A percentile compares a stretch with the other conserved stretches of the same genome.
Conservation (phyloP, 2,113 vertebrate species). For the Stegastes partitus region DNA sequence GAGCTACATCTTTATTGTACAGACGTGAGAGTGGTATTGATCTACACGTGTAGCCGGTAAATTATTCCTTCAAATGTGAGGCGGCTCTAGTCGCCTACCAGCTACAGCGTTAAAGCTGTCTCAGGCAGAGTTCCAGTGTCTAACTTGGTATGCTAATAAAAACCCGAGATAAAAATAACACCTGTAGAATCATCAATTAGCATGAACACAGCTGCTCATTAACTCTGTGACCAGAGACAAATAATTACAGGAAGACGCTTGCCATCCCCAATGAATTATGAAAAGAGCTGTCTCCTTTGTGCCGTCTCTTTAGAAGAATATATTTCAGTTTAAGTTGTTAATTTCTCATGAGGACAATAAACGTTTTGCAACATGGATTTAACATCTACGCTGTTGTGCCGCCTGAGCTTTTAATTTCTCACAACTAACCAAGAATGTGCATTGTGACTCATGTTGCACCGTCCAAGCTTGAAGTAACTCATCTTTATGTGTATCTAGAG, state of each 20-base stretch:
- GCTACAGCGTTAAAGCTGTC: background rate
- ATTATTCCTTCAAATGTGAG: background rate
- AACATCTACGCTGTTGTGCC: background rate
- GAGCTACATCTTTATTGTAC: background rate
- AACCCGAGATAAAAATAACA: constrained; percentile 38
- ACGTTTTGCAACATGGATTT: constrained; percentile 18
- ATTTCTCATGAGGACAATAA: constrained; percentile 3
- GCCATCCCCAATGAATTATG: constrained; percentile 13
- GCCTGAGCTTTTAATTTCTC: background rate
- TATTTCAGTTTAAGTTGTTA: constrained; percentile 32
- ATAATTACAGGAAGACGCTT: constrained; percentile 40
- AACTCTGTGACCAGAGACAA: constrained; percentile 38
- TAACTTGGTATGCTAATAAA: constrained; percentile 45
- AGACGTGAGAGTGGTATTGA: no score
- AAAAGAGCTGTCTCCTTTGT: constrained; percentile 23
- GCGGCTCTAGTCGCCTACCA: background rate
- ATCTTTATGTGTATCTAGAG: background rate
- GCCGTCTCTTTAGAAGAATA: constrained; percentile 21
- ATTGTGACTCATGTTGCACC: background rate
- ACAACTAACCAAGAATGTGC: background rate
- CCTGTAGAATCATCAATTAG: constrained; percentile 51
- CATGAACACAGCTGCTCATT: constrained; percentile 64
- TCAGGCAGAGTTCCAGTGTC: constrained; percentile 2
- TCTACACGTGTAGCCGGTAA: background rate
- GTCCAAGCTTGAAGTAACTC: background rate